Evolutionary conservation across 2,888 invertebrate species (phyloP), one percentile per base, ranked within the genome.

Genomic region (Synergus japonicus): DNA sequence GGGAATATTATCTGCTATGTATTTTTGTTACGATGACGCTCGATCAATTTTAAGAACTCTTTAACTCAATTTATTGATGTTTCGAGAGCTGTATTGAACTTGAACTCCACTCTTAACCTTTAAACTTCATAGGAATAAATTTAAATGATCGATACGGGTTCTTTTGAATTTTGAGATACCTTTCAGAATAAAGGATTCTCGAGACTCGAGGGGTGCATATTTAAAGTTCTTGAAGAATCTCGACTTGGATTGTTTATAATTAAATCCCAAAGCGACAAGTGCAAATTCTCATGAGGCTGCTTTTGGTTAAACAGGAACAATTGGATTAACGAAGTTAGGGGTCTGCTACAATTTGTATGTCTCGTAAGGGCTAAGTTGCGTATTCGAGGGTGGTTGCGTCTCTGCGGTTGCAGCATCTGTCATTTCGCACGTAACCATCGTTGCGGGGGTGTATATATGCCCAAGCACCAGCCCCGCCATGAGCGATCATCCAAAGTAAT

Each of bases 311-410:
- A 82, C 65, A 83, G 80, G 86, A 88, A 90, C 89, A 90, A 90
- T 90, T 87, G 89, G 89, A 89, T 89, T 89, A 90, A 90, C 90
- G 87, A 90, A 88, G 88, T 89, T 86, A 86, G 79, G 60, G 43
- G 77, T 29, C 65, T n/a, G 58, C 79, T 63, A 41, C 29, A 76
- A 44, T 76, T 64, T 64, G 13, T 43, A 76, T 63, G 49, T 60
- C 43, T 63, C 18, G 18, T 65, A 22, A 64, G 77, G 13, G 22
- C 67, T 54, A 77, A 77, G 77, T 79, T 77, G 60, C 54, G 60
- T 67, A 41, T n/a, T 13, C n/a, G 49, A 65, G 78, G 78, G 78
- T 66, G 58, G 49, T 63, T 77, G 18, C 44, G 13, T 64, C 49
- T 73, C 54, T n/a, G 54, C 54, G 18, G 41, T 43, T 60, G 18